Base-by-base conservation (phyloP, 2,113 vertebrate genomes). In the Halichoerus grypus region DNA sequence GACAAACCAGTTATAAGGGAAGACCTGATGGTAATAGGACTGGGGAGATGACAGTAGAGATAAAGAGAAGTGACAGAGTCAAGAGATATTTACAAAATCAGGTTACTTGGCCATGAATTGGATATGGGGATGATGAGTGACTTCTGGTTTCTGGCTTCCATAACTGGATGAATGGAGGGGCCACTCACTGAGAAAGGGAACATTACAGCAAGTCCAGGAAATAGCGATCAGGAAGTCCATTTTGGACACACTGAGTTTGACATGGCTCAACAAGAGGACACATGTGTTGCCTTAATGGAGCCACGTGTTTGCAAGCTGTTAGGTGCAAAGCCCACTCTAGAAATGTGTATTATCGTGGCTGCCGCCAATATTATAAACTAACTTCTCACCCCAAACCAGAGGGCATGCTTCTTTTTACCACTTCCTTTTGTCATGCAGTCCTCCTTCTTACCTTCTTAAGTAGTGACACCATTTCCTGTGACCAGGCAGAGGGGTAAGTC, bases 401-500 rank as follows among this genome's bases (percentile, higher is more conserved):
- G 9, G 12, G 22, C 4, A 4, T 28, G 61, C 33, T 53, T 53
- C 18, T 33, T 81, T 53, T 72, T 9, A 36, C 39, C 11, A 4
- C 21, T 90, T 80, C 9, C 49, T 67, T 79, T 93, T 33, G 67
- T 26, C 28, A 3, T 28, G 1, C 65, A 53, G 28, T 22, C 0
- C 19, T 5, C 18, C 72, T 22, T 18, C 98, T 98, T 96, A 99
- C 99, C 99, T 99, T 99, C 98, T 98, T 98, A 97, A 99, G 98
- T 22, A 99, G 99, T 0, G 98, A 98, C 98, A 99, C 99, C 98
- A 99, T 99, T 91, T 98, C 99, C 4, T 98, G 77, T 51, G 99
- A 99, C 99, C 99, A 99, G 1, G 99, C 98, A 2, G 99, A 98
- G 3, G 99, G 99, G 97, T 99, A 99, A 95, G 98, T 98, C 83